Conservation (phyloP, 2,888 invertebrate genomes). For the Orthonychiurus folsomi region DNA sequence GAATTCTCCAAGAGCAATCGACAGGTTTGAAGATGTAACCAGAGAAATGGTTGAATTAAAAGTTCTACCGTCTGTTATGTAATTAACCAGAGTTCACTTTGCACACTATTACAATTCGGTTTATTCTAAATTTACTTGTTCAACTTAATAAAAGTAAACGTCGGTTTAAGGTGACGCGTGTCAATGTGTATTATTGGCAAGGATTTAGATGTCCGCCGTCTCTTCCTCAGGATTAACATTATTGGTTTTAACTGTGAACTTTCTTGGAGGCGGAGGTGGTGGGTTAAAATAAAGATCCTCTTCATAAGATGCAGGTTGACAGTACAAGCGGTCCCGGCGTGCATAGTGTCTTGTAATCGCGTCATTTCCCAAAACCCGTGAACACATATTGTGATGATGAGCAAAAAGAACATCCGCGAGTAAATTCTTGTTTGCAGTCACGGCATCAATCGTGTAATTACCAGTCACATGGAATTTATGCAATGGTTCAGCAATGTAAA, state of each 20-base stretch:
- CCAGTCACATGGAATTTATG: conserved; percentile 6
- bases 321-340: not conserved
- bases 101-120: too few species aligned
- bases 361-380: conserved; percentile 4
- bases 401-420: not conserved
- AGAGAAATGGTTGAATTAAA: conserved; percentile 19
- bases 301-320: not conserved
- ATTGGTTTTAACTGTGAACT: too few species aligned
- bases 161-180: too few species aligned
- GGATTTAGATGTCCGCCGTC: too few species aligned
- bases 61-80: too few species aligned
- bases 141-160: too few species aligned
- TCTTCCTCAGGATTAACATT: too few species aligned
- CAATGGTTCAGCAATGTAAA: conserved; percentile 6
- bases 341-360: conserved; percentile 10
- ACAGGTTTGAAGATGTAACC: conserved; percentile 18
- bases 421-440: not conserved
- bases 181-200: too few species aligned
- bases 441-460: conserved; percentile 6
- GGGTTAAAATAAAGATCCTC: not conserved
- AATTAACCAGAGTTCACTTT: too few species aligned
- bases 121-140: too few species aligned
- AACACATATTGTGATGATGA: not conserved
- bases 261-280: not conserved
- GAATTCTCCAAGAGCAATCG: conserved; percentile 19